Base-by-base conservation (phyloP, 2,888 invertebrate genomes). In the Tanypteryx hageni region DNA sequence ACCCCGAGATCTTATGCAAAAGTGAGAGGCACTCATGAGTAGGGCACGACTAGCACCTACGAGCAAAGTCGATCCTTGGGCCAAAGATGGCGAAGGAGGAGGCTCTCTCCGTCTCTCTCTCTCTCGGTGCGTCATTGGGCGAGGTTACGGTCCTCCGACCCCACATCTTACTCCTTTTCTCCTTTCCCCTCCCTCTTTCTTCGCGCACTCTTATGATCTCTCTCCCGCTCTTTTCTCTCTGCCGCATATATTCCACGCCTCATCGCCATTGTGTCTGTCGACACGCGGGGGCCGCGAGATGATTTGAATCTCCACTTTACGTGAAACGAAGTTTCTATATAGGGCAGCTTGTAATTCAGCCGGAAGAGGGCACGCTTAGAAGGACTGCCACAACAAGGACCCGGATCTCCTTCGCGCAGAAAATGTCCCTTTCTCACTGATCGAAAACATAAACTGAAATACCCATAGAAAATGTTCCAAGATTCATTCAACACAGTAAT, bases 31-130 rank as follows among this genome's bases (percentile, higher is more conserved):
- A 56, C 14, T 68, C 68, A 44, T 44, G 44, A 44, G 44, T 44
- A 44, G 44, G 44, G 5, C 81, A 18, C 7, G 56, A 44, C 56
- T 2, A 57, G 44, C 82, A 31, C 31, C 83, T 57, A 57, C 57
- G 57, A 8, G 57, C 83, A 83, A 16, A 56, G 44, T 83, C 56
- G n/a, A 22, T 57, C 31, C 59, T 5, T 16, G 61, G 61, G 86
- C 86, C 86, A 16, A 64, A 86, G 61, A 86, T 86, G 86, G 86
- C 31, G 18, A 86, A 86, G 86, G 59, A 27, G 61, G 61, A 8
- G 14, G 2, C 57, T 56, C 57, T 22, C 11, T 57, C 81, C 14
- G 81, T 31, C 7, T 4, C 82, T 14, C n/a, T n/a, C n/a, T n/a
- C n/a, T n/a, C n/a, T 14, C 44, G 82, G 31, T 82, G 82, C 82